Evolutionary conservation across 2,113 vertebrate genomes (phyloP), one percentile per base, ranked within the genome.

Genomic region (Semnopithecus entellus): DNA sequence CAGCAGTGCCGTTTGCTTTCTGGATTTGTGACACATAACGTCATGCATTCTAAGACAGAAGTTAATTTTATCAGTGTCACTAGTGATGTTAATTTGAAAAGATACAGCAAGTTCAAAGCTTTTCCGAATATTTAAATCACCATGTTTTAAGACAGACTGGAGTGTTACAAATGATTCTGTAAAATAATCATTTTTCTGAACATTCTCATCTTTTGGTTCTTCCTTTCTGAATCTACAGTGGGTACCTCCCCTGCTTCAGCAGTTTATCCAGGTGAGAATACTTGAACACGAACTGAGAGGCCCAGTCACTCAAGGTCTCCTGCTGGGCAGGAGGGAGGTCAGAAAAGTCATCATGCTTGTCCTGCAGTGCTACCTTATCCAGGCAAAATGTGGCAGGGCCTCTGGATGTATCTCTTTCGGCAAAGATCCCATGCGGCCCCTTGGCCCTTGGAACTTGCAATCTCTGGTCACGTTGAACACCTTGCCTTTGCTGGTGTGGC

Each of bases 361-460:
- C 99, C 91, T 98, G 99, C 98, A 99, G 98, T 3, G 99, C 99
- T 70, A 99, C 99, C 95, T 99, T 99, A 96, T 99, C 99, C 98
- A 99, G 98, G 97, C 99, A 99, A 98, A 99, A 99, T 0, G 99
- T 99, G 32, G 99, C 99, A 90, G 99, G 98, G 48, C 99, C 99
- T 96, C 99, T 98, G 95, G 99, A 99, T 1, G 99, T 99, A 70
- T 99, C 99, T 97, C 99, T 99, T 97, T 99, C 99, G 0, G 99
- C 99, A 98, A 99, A 99, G 94, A 99, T 99, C 30, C 99, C 99
- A 1, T 99, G 99, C 0, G 99, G 99, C 2, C 99, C 99, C 52
- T 99, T 30, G 61, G 5, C 61, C 61, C 27, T 64, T 64, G 27
- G 61, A 32, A 64, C 27, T 30, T 64, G 61, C 2, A 30, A 32